A percentile compares a stretch with the other conserved stretches of the same genome.
Evolutionary conservation across 2,888 invertebrate species (phyloP).

Genomic region (Sinohyriopsis cumingii): DNA sequence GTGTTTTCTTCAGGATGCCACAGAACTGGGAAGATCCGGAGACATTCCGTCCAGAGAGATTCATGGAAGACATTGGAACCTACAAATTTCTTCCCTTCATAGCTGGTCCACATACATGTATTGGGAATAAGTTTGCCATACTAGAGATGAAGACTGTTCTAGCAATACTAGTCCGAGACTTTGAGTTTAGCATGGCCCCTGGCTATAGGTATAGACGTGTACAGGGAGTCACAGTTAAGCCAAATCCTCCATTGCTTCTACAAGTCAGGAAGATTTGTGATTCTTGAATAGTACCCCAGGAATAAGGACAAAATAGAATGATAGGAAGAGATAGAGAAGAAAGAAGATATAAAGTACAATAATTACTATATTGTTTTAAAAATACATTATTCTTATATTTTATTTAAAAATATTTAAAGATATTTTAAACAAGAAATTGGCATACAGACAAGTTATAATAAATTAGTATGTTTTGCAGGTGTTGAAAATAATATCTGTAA

Average conservation of each 20-base stretch:
- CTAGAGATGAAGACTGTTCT: conserved; percentile 58
- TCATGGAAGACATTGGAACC: conserved; percentile 33
- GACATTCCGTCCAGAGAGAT: conserved; percentile 59
- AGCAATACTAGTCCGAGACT: conserved; percentile 46
- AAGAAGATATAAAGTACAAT: too few species aligned
- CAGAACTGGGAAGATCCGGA: conserved; percentile 58
- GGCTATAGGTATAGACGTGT: conserved; percentile 43
- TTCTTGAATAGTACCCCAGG: too few species aligned
- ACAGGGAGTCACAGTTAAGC: conserved; percentile 47
- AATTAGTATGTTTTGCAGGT: too few species aligned
- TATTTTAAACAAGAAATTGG: too few species aligned
- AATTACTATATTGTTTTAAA: too few species aligned
- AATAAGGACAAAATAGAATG: too few species aligned
- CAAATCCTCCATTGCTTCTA: conserved; percentile 48
- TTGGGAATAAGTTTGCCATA: conserved; percentile 64
- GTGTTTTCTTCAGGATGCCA: conserved; percentile 39
- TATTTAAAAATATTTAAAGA: too few species aligned
- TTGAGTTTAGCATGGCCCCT: conserved; percentile 49
- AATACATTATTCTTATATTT: too few species aligned
- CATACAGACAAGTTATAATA: too few species aligned
- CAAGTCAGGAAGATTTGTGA: conserved; percentile 20
- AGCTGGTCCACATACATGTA: conserved; percentile 64
- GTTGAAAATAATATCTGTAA: too few species aligned
- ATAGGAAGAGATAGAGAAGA: too few species aligned
- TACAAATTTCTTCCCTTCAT: conserved; percentile 59